Conservation (phyloP, 1,140 invertebrate species). For the Ectropis grisescens region DNA sequence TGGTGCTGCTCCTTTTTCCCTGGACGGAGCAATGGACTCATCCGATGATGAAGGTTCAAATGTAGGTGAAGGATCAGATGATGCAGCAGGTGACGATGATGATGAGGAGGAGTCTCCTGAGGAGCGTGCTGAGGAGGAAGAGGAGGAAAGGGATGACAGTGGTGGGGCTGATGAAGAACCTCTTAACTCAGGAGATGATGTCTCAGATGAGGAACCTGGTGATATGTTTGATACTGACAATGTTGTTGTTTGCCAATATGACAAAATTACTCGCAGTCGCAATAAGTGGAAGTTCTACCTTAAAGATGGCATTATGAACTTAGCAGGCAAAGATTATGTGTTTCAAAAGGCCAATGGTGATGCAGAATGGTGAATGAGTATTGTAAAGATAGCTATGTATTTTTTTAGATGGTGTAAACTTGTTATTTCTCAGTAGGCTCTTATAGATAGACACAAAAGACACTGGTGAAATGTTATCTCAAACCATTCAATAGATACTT, state of each 20-base stretch:
- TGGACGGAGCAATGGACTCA: conserved; percentile 59
- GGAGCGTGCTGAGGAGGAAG: conserved; percentile 70
- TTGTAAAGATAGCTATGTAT: conserved; percentile 28
- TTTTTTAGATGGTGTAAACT: conserved; percentile 32
- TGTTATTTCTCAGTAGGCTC: conserved; percentile 22
- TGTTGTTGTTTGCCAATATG: conserved; percentile 99
- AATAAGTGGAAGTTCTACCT: conserved; percentile 99
- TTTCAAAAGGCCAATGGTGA: conserved; percentile 99
- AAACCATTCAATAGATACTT: conserved; percentile 5
- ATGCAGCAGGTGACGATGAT: conserved; percentile 83
- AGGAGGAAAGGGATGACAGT: conserved; percentile 73
- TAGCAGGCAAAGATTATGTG: conserved; percentile 97
- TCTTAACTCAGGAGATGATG: conserved; percentile 95
- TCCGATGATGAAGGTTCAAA: conserved; percentile 66
- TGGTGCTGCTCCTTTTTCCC: conserved; percentile 47
- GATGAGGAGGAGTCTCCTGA: conserved; percentile 76
- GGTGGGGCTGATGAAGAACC: conserved; percentile 91
- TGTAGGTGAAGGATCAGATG: conserved; percentile 79
- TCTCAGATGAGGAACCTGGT: conserved; percentile 95
- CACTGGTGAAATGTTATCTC: conserved; percentile 17
- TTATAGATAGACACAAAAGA: conserved; percentile 18
- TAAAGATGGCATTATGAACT: conserved; percentile 99
- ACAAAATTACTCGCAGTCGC: conserved; percentile 97
- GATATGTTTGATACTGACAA: conserved; percentile 98
- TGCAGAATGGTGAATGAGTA: conserved; percentile 90